These are phyloP conservation scores for Lichenostomus cassidix DNA, from an alignment of 2,113 vertebrate genomes.

Conservation along the genomic window DNA sequence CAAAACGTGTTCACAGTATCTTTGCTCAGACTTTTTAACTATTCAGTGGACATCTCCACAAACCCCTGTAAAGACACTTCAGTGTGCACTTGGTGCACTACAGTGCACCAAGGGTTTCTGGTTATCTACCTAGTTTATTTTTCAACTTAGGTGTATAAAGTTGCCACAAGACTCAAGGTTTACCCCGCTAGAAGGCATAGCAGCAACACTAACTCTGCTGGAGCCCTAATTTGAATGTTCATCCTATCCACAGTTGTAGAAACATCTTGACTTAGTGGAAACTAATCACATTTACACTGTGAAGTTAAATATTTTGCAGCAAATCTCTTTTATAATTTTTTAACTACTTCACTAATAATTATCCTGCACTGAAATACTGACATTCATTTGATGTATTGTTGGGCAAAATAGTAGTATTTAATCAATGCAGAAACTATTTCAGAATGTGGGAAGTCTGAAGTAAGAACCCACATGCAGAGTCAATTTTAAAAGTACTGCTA, in stretches of 20 bases:
- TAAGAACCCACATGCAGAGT: not conserved
- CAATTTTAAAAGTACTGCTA: not conserved
- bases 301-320: not conserved
- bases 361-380: not conserved
- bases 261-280: not conserved
- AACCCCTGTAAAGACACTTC: not conserved
- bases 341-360: not conserved
- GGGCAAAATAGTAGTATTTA: not conserved
- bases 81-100: no score
- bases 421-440: not conserved
- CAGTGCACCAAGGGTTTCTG: not conserved
- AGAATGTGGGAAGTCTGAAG: not conserved
- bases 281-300: not conserved
- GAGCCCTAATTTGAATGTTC: not conserved
- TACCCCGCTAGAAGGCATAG: not conserved
- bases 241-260: not conserved
- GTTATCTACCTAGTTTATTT: not conserved
- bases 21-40: not conserved
- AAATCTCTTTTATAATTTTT: not conserved
- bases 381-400: not conserved
- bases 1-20: not conserved
- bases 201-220: not conserved
- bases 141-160: not conserved
- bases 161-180: not conserved
- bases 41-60: not conserved